Percentiles rank a stretch among this genome's conserved stretches.
phyloP scores from a whole-genome alignment of 2,797 vertebrate genomes.

The Propithecus perrieri region DNA sequence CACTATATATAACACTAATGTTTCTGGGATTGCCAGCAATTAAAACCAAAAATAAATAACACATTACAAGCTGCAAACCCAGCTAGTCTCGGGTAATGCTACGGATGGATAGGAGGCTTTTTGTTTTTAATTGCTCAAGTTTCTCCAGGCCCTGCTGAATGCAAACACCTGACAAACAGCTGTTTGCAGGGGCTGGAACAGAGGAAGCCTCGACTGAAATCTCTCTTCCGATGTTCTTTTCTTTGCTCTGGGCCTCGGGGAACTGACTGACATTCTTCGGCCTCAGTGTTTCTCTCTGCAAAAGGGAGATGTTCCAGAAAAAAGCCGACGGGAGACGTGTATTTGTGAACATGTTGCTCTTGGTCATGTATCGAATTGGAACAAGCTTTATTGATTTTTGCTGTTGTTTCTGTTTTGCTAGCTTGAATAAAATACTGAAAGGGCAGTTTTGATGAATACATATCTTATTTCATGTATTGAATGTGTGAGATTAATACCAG shows the following conservation, averaged over 20 bases:
- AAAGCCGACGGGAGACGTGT: accelerated
- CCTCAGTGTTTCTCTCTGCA: background rate
- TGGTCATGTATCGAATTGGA: background rate
- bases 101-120: constrained; percentile 63
- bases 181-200: background rate
- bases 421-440: background rate
- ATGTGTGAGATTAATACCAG: background rate
- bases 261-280: background rate
- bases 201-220: background rate
- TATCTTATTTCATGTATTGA: background rate
- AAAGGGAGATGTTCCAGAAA: background rate
- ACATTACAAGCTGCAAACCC: constrained; percentile 78
- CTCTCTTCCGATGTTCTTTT: background rate
- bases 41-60: constrained; percentile 84
- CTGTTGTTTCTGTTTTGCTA: constrained; percentile 3
- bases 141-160: constrained; percentile 62
- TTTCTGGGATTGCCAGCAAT: constrained; percentile 84
- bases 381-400: constrained; percentile 46
- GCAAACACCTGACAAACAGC: constrained; percentile 49
- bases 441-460: background rate
- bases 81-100: constrained; percentile 53
- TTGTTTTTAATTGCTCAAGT: constrained; percentile 57
- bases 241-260: background rate
- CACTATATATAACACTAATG: constrained; percentile 81
- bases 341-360: background rate